These are phyloP conservation scores for Ispidina picta DNA, from an alignment of 2,797 vertebrate species.

Conservation along the genomic window DNA sequence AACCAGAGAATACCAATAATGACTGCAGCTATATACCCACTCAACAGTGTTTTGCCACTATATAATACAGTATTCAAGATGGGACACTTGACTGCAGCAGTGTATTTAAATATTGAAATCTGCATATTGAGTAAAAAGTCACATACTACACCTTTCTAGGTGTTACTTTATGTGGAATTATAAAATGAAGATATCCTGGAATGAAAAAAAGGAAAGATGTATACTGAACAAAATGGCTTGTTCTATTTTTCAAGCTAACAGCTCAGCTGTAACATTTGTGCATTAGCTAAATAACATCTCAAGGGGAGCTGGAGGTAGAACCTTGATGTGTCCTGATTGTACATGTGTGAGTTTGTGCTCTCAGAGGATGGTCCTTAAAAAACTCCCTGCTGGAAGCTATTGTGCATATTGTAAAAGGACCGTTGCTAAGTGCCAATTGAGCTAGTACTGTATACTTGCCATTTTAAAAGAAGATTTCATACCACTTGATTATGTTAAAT, in stretches of 20 bases:
- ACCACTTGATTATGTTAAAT: slow-evolving; percentile 87
- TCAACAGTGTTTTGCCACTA: neutral
- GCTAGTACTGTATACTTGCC: slow-evolving; percentile 82
- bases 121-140: slow-evolving; percentile 54
- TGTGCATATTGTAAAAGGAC: slow-evolving; percentile 82
- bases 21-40: slow-evolving; percentile 7
- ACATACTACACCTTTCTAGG: slow-evolving; percentile 29
- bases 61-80: slow-evolving; percentile 55
- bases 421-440: slow-evolving; percentile 83
- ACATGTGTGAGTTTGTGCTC: slow-evolving; percentile 79
- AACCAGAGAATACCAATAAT: slow-evolving; percentile 36
- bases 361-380: slow-evolving; percentile 81
- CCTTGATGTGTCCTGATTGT: slow-evolving; percentile 83
- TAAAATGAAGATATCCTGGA: slow-evolving; percentile 42
- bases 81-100: slow-evolving; percentile 26
- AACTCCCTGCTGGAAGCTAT: slow-evolving; percentile 83
- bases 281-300: slow-evolving; percentile 84
- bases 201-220: slow-evolving; percentile 47
- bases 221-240: slow-evolving; percentile 57
- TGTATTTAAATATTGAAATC: slow-evolving; percentile 57
- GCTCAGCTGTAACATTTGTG: slow-evolving; percentile 77
- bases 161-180: slow-evolving; percentile 55
- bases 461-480: slow-evolving; percentile 84
- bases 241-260: slow-evolving; percentile 72
- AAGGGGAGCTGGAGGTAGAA: slow-evolving; percentile 78